These are phyloP conservation scores for Eretmochelys imbricata DNA, from an alignment of 2,113 vertebrate species.

Conservation along the genomic window DNA sequence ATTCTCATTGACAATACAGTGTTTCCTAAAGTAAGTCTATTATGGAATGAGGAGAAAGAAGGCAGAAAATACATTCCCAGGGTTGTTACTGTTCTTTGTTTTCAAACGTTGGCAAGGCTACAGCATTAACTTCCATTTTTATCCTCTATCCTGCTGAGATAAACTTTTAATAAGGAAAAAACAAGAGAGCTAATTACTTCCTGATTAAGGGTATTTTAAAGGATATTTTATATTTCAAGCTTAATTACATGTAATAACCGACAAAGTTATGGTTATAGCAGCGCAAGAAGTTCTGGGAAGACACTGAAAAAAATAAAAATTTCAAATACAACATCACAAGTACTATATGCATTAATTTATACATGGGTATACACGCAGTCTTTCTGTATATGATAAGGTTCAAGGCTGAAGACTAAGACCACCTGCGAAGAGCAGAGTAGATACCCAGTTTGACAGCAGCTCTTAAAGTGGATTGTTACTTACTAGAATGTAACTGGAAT, in stretches of 20 bases:
- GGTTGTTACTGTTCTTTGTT: constrained; percentile 37
- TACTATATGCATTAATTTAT: background rate
- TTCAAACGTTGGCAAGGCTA: constrained; percentile 44
- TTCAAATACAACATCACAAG: background rate
- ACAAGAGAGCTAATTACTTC: constrained; percentile 53
- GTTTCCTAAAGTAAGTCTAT: constrained; percentile 14
- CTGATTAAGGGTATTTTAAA: constrained; percentile 33
- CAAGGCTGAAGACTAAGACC: background rate
- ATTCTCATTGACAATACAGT: background rate
- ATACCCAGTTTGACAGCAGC: background rate
- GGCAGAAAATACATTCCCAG: constrained; percentile 47
- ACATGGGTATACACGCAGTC: background rate
- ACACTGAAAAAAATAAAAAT: background rate
- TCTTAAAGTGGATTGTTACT: background rate
- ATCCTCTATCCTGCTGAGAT: constrained; percentile 54
- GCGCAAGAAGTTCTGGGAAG: background rate
- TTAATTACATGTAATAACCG: background rate
- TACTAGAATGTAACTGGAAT: background rate
- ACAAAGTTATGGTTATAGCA: background rate
- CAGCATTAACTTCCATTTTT: constrained; percentile 42
- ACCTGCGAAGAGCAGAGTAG: background rate
- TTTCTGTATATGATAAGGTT: background rate
- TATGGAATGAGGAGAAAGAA: constrained; percentile 9
- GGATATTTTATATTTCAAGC: constrained; percentile 5
- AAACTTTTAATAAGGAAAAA: constrained; percentile 61